Evolutionary conservation across 2,888 invertebrate genomes (phyloP).

Genomic region (Bibio marci): DNA sequence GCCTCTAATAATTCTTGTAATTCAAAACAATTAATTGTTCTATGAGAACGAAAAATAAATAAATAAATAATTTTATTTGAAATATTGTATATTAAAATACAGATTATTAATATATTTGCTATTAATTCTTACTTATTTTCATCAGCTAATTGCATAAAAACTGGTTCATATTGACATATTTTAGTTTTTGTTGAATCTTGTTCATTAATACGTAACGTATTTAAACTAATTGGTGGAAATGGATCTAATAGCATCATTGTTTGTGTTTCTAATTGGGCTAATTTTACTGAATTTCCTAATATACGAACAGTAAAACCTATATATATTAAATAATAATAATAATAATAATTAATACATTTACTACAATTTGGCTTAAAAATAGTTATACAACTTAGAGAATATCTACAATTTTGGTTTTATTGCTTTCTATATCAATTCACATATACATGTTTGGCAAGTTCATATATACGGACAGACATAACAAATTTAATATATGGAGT

Average conservation of each 20-base stretch:
- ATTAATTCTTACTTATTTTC: conserved; percentile 40
- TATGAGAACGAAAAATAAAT: conserved; percentile 12
- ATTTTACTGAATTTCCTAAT: conserved; percentile 56
- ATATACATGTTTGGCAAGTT: too few species aligned
- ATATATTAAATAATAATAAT: too few species aligned
- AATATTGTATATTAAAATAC: too few species aligned
- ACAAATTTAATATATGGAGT: too few species aligned
- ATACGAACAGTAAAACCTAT: conserved; percentile 62
- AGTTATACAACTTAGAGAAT: too few species aligned
- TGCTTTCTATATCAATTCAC: too few species aligned
- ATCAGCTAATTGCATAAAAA: conserved; percentile 77
- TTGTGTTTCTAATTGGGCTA: conserved; percentile 50
- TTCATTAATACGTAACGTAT: conserved; percentile 19
- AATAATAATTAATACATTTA: too few species aligned
- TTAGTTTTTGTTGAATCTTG: conserved; percentile 31
- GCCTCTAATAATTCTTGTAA: conserved; percentile 78
- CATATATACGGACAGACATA: too few species aligned
- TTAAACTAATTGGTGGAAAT: conserved; percentile 20
- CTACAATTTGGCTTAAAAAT: too few species aligned
- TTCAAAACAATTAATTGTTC: conserved; percentile 80
- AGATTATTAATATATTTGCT: not conserved
- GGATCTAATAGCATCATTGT: conserved; percentile 28
- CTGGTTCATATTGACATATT: conserved; percentile 63
- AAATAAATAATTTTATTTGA: too few species aligned
- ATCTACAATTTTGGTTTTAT: too few species aligned